A percentile compares a stretch with the other conserved stretches of the same genome.
Conservation (phyloP, 2,113 vertebrate genomes). For the Pseudorasbora parva region DNA sequence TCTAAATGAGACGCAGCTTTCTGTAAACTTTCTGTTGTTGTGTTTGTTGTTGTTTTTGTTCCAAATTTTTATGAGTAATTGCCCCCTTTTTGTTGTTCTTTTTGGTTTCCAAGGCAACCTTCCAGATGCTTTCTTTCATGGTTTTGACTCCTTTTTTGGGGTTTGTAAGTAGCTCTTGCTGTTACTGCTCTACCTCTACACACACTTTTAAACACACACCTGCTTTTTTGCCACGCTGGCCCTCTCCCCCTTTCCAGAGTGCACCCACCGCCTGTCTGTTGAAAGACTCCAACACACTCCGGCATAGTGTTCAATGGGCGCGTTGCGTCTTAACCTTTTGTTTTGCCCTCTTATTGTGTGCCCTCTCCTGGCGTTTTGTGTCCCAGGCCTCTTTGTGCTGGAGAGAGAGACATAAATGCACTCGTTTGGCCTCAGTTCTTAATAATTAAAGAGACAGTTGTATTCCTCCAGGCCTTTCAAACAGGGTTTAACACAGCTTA, state of each 20-base stretch:
- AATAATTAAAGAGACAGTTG: slow-evolving; percentile 44
- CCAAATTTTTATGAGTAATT: slow-evolving; percentile 48
- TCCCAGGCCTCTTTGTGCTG: slow-evolving; percentile 29
- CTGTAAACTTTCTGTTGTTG: slow-evolving; percentile 8
- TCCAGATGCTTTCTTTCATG: slow-evolving; percentile 91
- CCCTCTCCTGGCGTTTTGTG: slow-evolving; percentile 28
- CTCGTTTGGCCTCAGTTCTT: slow-evolving; percentile 21
- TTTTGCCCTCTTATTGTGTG: slow-evolving; percentile 29
- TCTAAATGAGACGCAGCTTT: background rate
- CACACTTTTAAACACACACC: slow-evolving; percentile 16
- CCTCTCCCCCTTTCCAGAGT: slow-evolving; percentile 17
- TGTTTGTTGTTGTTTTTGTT: slow-evolving; percentile 19
- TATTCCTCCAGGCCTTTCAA: slow-evolving; percentile 37
- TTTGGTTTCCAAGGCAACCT: slow-evolving; percentile 88
- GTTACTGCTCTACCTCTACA: background rate
- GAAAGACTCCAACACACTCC: background rate
- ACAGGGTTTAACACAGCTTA: background rate
- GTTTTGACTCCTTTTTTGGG: slow-evolving; percentile 94
- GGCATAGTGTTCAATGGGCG: background rate
- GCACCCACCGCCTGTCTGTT: slow-evolving; percentile 32
- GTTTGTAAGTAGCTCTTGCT: slow-evolving; percentile 90
- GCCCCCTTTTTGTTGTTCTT: slow-evolving; percentile 76
- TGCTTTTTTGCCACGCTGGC: slow-evolving; percentile 27
- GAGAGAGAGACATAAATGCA: slow-evolving; percentile 35
- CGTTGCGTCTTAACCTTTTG: slow-evolving; percentile 28